Conservation (phyloP, 2,888 invertebrate species). For the Drosophila buzzatii region DNA sequence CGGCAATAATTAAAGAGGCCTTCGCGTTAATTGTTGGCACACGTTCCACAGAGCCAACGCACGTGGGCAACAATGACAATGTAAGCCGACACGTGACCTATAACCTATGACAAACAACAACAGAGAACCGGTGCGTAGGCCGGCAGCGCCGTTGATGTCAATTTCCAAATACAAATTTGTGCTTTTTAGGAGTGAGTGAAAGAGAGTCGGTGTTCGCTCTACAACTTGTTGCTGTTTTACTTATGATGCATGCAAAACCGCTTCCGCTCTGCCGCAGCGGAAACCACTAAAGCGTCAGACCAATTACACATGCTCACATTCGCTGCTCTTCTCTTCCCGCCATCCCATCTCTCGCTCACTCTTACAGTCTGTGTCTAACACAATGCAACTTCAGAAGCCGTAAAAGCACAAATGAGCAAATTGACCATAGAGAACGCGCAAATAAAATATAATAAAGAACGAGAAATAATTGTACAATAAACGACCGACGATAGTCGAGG, state of each 20-base stretch:
- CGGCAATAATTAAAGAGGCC: constrained; percentile 70
- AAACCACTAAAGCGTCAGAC: constrained; percentile 51
- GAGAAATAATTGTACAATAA: constrained; percentile 70
- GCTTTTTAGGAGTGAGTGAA: constrained; percentile 15
- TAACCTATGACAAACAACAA: constrained; percentile 40
- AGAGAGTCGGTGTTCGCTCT: neutral
- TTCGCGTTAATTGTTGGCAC: constrained; percentile 72
- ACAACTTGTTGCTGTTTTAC: constrained; percentile 53
- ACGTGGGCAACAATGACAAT: constrained; percentile 64
- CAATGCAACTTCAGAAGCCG: constrained; percentile 48
- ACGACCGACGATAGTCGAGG: constrained; percentile 49
- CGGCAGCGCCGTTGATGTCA: constrained; percentile 22
- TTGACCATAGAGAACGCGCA: constrained; percentile 27
- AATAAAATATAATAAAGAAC: constrained; percentile 63
- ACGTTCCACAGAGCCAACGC: constrained; percentile 61
- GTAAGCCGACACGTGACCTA: constrained; percentile 59
- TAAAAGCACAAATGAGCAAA: constrained; percentile 47
- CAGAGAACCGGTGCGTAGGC: constrained; percentile 41
- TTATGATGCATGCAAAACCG: constrained; percentile 42
- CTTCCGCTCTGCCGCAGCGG: constrained; percentile 61
- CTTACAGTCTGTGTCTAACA: constrained; percentile 18
- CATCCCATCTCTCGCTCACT: neutral
- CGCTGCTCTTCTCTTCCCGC: constrained; percentile 9
- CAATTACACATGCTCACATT: constrained; percentile 41
- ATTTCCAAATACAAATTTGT: constrained; percentile 17